phyloP scores from a whole-genome alignment of 2,113 vertebrate species.

The Ophiodon elongatus region DNA sequence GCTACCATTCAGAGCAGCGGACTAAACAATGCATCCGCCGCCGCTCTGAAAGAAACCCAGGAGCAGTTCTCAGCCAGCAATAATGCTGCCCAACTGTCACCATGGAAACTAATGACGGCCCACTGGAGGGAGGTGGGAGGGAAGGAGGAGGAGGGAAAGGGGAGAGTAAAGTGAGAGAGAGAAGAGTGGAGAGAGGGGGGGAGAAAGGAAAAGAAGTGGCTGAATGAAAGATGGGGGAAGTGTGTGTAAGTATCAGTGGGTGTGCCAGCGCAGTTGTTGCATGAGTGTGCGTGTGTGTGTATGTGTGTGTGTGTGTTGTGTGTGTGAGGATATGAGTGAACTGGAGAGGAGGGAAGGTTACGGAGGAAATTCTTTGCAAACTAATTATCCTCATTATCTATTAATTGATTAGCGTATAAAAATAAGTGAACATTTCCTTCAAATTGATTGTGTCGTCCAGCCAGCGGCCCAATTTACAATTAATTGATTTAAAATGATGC shows the following conservation, averaged over 20 bases:
- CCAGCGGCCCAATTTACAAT: neutral
- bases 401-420: neutral
- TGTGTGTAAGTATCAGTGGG: slow-evolving; percentile 77
- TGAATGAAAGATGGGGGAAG: slow-evolving; percentile 82
- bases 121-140: slow-evolving; percentile 50
- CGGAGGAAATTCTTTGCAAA: slow-evolving; percentile 8
- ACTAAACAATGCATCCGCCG: slow-evolving; percentile 82
- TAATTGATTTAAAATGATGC: neutral
- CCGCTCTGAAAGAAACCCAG: slow-evolving; percentile 86
- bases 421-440: neutral
- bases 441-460: neutral
- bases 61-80: slow-evolving; percentile 88
- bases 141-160: slow-evolving; percentile 41
- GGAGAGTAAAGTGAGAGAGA: slow-evolving; percentile 70
- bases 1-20: slow-evolving; percentile 76
- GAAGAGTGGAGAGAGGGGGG: slow-evolving; percentile 59
- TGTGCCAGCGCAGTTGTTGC: slow-evolving; percentile 68
- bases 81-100: slow-evolving; percentile 90
- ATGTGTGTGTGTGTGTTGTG: neutral
- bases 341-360: slow-evolving; percentile 15
- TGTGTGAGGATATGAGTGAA: slow-evolving; percentile 34
- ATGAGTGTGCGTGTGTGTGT: slow-evolving; percentile 27
- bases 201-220: slow-evolving; percentile 61
- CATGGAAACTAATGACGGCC: slow-evolving; percentile 93
- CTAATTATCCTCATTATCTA: neutral